These are phyloP conservation scores for Apodemus speciosus DNA, from an alignment of 2,113 vertebrate genomes.

Conservation along the genomic window DNA sequence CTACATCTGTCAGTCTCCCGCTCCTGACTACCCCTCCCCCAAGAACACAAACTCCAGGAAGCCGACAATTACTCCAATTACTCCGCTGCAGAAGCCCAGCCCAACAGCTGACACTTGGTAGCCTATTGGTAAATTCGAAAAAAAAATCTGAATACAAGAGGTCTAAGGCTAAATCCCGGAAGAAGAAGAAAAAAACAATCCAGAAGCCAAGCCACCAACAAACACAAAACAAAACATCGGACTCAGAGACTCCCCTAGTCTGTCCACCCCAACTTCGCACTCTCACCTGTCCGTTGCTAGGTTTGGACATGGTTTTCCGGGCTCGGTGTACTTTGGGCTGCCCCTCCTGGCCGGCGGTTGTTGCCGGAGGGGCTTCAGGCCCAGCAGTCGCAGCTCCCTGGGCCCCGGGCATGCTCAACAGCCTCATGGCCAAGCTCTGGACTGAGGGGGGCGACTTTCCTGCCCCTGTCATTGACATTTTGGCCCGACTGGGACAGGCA, in stretches of 20 bases:
- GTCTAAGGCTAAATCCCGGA: not conserved
- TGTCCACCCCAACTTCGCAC: not conserved
- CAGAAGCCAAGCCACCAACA: not conserved
- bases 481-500: constrained; percentile 86
- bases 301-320: constrained; percentile 93
- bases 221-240: not conserved
- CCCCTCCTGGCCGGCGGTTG: constrained; percentile 74
- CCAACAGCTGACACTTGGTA: not conserved
- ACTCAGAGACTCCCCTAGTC: not conserved
- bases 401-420: constrained; percentile 79
- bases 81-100: not conserved
- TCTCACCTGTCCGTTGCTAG: constrained; percentile 87
- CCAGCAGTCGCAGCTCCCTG: constrained; percentile 61
- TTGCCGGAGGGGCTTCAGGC: constrained; percentile 75
- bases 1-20: not conserved
- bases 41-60: not conserved
- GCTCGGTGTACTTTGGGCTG: constrained; percentile 91
- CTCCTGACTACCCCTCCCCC: not conserved
- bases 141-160: not conserved
- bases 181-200: not conserved
- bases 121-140: not conserved
- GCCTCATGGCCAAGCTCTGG: constrained; percentile 84
- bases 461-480: constrained; percentile 92
- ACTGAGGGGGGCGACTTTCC: constrained; percentile 85
- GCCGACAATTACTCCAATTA: not conserved